Percentiles rank a stretch among this genome's conserved stretches.
These are phyloP conservation scores for Achatina immaculata DNA, from an alignment of 1,140 invertebrate genomes.

Conservation along the genomic window DNA sequence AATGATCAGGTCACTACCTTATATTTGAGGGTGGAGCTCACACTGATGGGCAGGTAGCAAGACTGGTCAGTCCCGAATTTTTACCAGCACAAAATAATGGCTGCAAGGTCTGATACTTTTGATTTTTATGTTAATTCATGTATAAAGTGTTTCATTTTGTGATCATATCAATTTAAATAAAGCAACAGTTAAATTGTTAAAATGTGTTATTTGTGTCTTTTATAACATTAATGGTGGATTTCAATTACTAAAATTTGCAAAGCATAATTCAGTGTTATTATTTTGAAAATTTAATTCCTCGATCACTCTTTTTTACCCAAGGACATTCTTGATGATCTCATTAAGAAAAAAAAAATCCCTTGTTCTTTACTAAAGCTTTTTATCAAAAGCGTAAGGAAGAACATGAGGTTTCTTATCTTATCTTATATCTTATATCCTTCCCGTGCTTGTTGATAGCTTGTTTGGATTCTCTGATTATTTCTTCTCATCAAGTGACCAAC, in stretches of 20 bases:
- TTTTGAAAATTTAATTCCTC: background rate
- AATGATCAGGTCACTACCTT: slow-evolving; percentile 28
- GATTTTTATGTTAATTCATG: background rate
- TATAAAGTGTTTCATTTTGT: background rate
- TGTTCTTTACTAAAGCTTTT: too few relatives aligned
- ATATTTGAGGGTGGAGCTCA: slow-evolving; percentile 8
- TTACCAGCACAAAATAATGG: slow-evolving; percentile 5
- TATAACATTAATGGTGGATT: too few relatives aligned
- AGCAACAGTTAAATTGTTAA: background rate
- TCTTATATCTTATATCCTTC: too few relatives aligned
- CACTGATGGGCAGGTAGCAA: slow-evolving; percentile 18
- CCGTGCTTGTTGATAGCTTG: too few relatives aligned
- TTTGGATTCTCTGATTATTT: too few relatives aligned
- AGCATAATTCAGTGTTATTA: background rate
- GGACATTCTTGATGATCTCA: too few relatives aligned
- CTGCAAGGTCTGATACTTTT: background rate
- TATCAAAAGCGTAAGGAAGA: too few relatives aligned
- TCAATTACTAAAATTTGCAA: background rate
- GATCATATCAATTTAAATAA: background rate
- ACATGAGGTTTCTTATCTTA: too few relatives aligned
- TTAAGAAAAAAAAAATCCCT: too few relatives aligned
- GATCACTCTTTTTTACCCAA: background rate
- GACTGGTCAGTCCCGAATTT: slow-evolving; percentile 37
- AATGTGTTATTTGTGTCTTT: background rate
- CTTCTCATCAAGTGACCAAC: too few relatives aligned